These are phyloP conservation scores for Semotilus atromaculatus DNA, from an alignment of 2,797 vertebrate species.

Conservation along the genomic window DNA sequence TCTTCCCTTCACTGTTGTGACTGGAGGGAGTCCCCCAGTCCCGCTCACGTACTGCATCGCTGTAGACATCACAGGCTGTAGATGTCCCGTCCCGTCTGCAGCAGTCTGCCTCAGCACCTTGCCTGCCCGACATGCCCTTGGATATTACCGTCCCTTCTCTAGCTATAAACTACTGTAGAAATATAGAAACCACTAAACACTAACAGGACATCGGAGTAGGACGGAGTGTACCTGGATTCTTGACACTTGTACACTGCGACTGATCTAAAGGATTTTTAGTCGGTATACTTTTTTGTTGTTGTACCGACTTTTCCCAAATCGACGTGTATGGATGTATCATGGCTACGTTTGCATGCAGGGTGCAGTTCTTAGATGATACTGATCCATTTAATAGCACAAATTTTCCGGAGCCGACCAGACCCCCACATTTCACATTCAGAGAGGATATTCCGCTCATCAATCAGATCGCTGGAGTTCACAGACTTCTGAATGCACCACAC, in stretches of 20 bases:
- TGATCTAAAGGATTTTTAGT: constrained; percentile 62
- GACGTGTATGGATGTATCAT: constrained; percentile 82
- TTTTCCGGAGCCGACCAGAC: constrained; percentile 87
- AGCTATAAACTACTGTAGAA: constrained; percentile 39
- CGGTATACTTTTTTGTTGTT: constrained; percentile 64
- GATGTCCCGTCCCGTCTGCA: constrained; percentile 70
- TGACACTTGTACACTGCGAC: constrained; percentile 61
- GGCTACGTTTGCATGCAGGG: constrained; percentile 85
- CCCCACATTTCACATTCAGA: constrained; percentile 85
- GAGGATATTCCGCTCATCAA: constrained; percentile 85
- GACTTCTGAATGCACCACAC: constrained; percentile 85
- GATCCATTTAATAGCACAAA: constrained; percentile 90
- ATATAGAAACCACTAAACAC: neutral
- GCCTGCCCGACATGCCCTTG: constrained; percentile 75
- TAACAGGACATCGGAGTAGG: constrained; percentile 15
- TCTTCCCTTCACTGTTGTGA: neutral
- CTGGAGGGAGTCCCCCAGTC: constrained; percentile 68
- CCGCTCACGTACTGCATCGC: constrained; percentile 65
- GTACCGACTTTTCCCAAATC: constrained; percentile 54
- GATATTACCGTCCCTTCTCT: constrained; percentile 64
- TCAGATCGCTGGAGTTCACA: constrained; percentile 85
- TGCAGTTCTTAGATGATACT: constrained; percentile 89
- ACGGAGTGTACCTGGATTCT: constrained; percentile 56
- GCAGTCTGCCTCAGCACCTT: constrained; percentile 78
- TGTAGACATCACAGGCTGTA: constrained; percentile 39